Base-by-base conservation (phyloP, 2,888 invertebrate species). In the Brachypalpus laphriformis region DNA sequence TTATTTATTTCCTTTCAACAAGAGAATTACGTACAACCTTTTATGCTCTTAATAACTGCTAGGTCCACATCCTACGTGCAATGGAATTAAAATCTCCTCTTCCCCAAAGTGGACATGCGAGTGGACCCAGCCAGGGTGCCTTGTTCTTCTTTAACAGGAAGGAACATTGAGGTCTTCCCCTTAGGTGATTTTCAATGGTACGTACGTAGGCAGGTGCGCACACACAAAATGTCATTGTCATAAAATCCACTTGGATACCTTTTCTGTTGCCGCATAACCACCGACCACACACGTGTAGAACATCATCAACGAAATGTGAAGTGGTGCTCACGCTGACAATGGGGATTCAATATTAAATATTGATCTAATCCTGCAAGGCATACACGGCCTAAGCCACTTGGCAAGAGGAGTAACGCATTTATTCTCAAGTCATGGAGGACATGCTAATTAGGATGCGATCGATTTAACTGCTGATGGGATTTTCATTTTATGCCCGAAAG, bases 381-480 rank as follows among this genome's bases (percentile, higher is more conserved):
- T 57, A 57, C 5, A 25, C 5, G 5, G 61, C 34, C 72, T n/a
- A 20, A 54, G 68, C 31, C 66, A 61, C 20, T 66, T 34, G 11
- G 9, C 56, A 37, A 34, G 28, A 14, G 45, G 28, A 16, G 28
- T 40, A 37, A 54, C 77, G 28, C 61, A 49, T 63, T 74, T 34
- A 56, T 68, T 68, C 51, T 45, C 61, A 16, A 70, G 57, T 18
- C 68, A 56, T 77, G 65, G n/a, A 65, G 66, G 40, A 75, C 71
- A 71, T 82, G 76, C 72, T 82, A 82, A 82, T 82, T 77, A 82
- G 68, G 57, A 63, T 83, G 66, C 74, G 78, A 78, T 83, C 83
- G 83, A 78, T 83, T 83, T 75, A 70, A 78, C 74, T 83, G 78
- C 74, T 83, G 74, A 83, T 78, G 78, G 74, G 83, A 78, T 83